These are phyloP conservation scores for Yponomeuta sedellus DNA, from an alignment of 2,888 invertebrate genomes.

Conservation along the genomic window DNA sequence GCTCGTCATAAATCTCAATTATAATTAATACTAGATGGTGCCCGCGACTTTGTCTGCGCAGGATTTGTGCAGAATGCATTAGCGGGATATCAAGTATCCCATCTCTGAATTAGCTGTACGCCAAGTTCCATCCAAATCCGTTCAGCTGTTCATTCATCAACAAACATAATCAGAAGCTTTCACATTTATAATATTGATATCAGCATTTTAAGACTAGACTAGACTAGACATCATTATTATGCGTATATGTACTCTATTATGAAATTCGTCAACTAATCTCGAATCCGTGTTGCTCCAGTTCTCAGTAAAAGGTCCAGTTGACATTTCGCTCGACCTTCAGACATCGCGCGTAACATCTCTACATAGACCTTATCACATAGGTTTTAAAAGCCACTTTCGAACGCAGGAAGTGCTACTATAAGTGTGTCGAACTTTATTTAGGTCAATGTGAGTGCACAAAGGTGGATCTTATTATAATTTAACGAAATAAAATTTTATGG, in stretches of 20 bases:
- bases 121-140: too few relatives aligned
- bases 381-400: background rate
- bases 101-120: too few relatives aligned
- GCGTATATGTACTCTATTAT: background rate
- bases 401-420: background rate
- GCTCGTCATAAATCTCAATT: too few relatives aligned
- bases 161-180: too few relatives aligned
- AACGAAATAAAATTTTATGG: background rate
- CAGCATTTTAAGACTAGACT: too few relatives aligned
- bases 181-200: too few relatives aligned
- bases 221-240: background rate
- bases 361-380: constrained; percentile 2
- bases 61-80: too few relatives aligned
- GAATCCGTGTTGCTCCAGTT: constrained; percentile 43
- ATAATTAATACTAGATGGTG: too few relatives aligned
- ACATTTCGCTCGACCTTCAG: constrained; percentile 59
- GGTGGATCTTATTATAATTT: constrained; percentile 2
- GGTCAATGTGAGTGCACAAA: constrained; percentile 13
- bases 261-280: background rate
- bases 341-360: background rate
- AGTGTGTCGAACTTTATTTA: constrained; percentile 11
- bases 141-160: too few relatives aligned
- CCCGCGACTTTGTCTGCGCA: too few relatives aligned
- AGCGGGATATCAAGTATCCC: too few relatives aligned
- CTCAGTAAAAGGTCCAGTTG: constrained; percentile 63